Base-by-base conservation (phyloP, 2,797 vertebrate species). In the Danio jaintianensis region DNA sequence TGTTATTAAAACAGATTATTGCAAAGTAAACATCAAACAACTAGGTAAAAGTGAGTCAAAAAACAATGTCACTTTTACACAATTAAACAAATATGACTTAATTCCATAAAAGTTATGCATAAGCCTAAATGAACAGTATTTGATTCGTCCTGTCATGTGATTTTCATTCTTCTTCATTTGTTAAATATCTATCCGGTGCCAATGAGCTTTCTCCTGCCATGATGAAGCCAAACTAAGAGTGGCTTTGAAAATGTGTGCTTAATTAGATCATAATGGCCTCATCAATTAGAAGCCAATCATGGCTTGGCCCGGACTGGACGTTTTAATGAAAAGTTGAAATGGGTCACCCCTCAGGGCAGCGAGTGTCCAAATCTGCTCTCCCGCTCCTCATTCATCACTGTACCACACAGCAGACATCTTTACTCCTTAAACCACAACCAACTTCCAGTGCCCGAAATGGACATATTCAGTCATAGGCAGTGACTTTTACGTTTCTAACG, bases 261-360 rank as follows among this genome's bases (percentile, higher is more conserved):
- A 97, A 97, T 97, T 96, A 95, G 89, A 89, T 91, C 88, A 92
- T 97, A 97, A 97, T 96, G 94, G 92, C 93, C 90, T 95, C 96
- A 96, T 96, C 96, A 96, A 97, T 97, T 93, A 93, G 92, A 90
- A 93, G 91, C 92, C 95, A 97, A 97, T 97, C 95, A 95, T 90
- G 89, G 92, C 85, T 87, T 91, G 93, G 94, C 93, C 94, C 92
- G 90, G 89, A 63, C 90, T 94, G 93, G 93, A 95, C 88, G 83
- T 92, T 95, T 96, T 94, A 93, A 93, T 93, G 93, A 91, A 95
- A 94, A 90, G 92, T 92, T 93, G 91, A 94, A 94, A 96, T 93
- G 94, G 94, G 94, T 95, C 92, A 91, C 83, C 92, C 93, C 92
- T 86, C 64, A 90, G 88, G 89, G 88, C 87, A 85, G 47, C 79